phyloP scores from a whole-genome alignment of 2,888 invertebrate species.

The Nebria brevicollis region DNA sequence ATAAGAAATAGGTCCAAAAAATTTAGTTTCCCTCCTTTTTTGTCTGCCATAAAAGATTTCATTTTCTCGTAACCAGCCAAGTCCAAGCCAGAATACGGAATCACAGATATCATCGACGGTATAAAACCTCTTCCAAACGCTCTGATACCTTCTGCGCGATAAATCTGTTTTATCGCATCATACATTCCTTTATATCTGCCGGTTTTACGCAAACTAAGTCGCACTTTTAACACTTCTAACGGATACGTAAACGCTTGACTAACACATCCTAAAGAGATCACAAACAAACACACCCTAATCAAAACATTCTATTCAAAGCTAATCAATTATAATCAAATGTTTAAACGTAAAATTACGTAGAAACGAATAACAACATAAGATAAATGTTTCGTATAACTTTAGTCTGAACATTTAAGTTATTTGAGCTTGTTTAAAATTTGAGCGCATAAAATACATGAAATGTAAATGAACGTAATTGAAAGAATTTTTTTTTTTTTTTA shows the following conservation, averaged over 20 bases:
- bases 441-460: too few species aligned
- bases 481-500: background rate
- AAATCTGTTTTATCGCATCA: constrained; percentile 9
- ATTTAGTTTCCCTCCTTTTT: background rate
- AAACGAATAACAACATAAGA: too few species aligned
- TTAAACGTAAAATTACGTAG: too few species aligned
- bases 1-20: background rate
- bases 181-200: constrained; percentile 14
- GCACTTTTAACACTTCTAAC: constrained; percentile 25
- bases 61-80: constrained; percentile 22
- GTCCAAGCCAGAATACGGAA: constrained; percentile 27
- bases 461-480: too few species aligned
- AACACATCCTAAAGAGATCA: background rate
- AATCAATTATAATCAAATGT: too few species aligned
- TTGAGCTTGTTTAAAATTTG: too few species aligned
- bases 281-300: too few species aligned
- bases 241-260: constrained; percentile 18
- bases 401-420: too few species aligned
- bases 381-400: too few species aligned
- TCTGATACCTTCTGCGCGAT: constrained; percentile 17
- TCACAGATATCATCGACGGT: constrained; percentile 14
- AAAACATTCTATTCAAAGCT: too few species aligned
- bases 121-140: constrained; percentile 21
- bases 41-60: background rate
- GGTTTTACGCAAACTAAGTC: constrained; percentile 9